Percentiles rank a stretch among this genome's conserved stretches.
Conservation (phyloP, 2,797 vertebrate species). For the Linurgus olivaceus region DNA sequence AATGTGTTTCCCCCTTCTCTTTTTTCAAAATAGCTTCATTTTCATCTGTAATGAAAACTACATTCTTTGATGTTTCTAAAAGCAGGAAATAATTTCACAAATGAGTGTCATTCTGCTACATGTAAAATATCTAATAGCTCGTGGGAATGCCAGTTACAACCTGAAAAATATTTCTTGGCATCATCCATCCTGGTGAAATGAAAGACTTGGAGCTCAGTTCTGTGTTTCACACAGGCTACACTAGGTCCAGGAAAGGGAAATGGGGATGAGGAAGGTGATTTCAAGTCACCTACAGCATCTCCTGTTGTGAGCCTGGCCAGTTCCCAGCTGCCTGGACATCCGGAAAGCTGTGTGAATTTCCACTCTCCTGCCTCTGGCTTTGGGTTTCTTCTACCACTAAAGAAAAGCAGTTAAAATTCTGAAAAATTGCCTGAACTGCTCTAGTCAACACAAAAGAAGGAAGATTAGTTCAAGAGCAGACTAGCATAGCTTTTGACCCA, state of each 20-base stretch:
- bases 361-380: neutral
- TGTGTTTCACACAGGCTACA: neutral
- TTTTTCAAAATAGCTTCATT: neutral
- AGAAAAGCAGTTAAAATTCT: neutral
- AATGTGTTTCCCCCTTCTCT: slow-evolving; percentile 1
- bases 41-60: neutral
- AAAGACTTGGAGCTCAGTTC: neutral
- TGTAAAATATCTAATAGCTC: slow-evolving; percentile 37
- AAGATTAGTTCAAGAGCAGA: neutral
- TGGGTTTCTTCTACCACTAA: neutral
- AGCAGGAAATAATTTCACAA: slow-evolving; percentile 57
- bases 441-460: neutral
- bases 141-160: slow-evolving; percentile 6
- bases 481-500: neutral
- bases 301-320: neutral
- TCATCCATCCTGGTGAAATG: neutral
- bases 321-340: neutral
- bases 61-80: slow-evolving; percentile 52
- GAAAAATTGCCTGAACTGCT: neutral
- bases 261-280: neutral
- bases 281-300: slow-evolving; percentile 23
- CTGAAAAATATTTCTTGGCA: slow-evolving; percentile 42
- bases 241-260: slow-evolving; percentile 38
- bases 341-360: neutral
- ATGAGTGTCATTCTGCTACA: slow-evolving; percentile 17